These are phyloP conservation scores for Nymphalis io DNA, from an alignment of 1,140 invertebrate genomes.

Conservation along the genomic window DNA sequence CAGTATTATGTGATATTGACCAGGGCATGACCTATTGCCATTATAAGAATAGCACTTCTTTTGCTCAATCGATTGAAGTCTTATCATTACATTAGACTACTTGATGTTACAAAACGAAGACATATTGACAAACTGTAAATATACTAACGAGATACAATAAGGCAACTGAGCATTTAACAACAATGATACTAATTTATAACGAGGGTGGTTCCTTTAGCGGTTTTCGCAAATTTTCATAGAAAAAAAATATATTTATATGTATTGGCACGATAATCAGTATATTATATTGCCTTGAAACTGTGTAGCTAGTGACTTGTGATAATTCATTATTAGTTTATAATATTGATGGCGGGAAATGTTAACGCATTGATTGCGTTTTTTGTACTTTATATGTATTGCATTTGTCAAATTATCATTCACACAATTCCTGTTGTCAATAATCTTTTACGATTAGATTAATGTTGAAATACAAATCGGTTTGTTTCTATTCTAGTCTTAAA, in stretches of 20 bases:
- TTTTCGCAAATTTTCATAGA: constrained; percentile 9
- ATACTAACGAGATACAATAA: constrained; percentile 8
- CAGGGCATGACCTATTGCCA: constrained; percentile 11
- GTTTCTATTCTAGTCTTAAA: constrained; percentile 73
- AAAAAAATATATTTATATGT: constrained; percentile 5
- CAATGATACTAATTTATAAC: constrained; percentile 8
- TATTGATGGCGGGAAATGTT: constrained; percentile 24
- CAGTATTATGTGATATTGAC: constrained; percentile 28
- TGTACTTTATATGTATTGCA: constrained; percentile 27
- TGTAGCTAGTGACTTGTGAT: constrained; percentile 41
- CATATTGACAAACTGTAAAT: background rate
- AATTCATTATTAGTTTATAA: constrained; percentile 31
- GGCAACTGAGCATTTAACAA: constrained; percentile 10
- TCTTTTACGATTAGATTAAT: constrained; percentile 23
- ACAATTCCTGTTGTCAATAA: constrained; percentile 29
- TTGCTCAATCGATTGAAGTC: constrained; percentile 34
- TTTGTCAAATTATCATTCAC: constrained; percentile 24
- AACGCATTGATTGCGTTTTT: constrained; percentile 11
- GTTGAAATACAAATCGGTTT: constrained; percentile 38
- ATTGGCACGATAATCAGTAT: constrained; percentile 36
- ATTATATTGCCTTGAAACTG: constrained; percentile 22
- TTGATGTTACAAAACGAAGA: constrained; percentile 1
- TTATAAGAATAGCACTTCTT: constrained; percentile 15
- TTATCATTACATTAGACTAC: constrained; percentile 14
- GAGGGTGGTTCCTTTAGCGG: constrained; percentile 7